Conservation (phyloP, 2,113 vertebrate species). For the Cepphus grylle region DNA sequence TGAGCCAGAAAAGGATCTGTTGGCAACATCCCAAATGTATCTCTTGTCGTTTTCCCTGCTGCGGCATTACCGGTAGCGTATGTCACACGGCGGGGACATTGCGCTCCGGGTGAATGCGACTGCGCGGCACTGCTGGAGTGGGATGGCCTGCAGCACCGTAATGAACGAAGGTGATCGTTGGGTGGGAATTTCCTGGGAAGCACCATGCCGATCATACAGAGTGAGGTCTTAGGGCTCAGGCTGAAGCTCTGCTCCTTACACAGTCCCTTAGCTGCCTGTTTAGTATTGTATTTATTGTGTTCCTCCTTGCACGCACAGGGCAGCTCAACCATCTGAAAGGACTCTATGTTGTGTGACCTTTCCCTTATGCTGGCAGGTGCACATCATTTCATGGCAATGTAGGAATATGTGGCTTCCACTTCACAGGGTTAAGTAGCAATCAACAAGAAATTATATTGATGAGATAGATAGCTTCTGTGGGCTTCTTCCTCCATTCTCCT, state of each 20-base stretch:
- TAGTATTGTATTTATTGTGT: rapidly evolving
- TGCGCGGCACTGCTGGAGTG: rapidly evolving
- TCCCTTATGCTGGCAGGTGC: rapidly evolving
- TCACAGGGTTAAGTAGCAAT: background rate
- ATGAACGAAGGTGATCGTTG: background rate
- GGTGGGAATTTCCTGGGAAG: background rate
- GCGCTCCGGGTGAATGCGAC: rapidly evolving
- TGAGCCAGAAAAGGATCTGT: background rate
- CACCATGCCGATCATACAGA: rapidly evolving
- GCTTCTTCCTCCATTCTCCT: background rate
- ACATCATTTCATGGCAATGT: rapidly evolving
- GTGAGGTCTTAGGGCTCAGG: background rate
- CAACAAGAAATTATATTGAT: background rate
- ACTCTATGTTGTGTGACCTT: rapidly evolving
- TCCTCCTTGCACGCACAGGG: rapidly evolving
- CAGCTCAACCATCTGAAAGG: background rate
- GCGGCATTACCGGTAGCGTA: rapidly evolving
- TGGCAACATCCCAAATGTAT: background rate
- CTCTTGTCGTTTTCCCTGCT: background rate
- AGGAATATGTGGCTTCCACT: background rate
- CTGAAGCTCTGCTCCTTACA: background rate
- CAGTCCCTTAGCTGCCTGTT: background rate
- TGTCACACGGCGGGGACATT: no score
- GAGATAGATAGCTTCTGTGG: background rate
- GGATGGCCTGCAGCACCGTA: background rate